Conservation (phyloP, 2,113 vertebrate genomes). For the Bos javanicus region DNA sequence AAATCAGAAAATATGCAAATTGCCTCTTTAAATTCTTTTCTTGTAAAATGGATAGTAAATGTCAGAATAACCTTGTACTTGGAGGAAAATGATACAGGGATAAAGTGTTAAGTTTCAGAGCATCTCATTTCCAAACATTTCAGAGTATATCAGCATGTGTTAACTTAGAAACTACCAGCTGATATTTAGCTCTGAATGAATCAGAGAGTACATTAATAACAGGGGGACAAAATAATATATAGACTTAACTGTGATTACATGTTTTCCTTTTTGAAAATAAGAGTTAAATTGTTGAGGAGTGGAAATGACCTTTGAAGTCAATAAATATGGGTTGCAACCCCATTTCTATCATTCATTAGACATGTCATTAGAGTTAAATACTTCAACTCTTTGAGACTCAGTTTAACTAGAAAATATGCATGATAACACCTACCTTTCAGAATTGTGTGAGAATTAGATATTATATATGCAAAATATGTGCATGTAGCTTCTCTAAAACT, state of each 20-base stretch:
- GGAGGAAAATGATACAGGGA: constrained; percentile 36
- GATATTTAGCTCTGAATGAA: constrained; percentile 29
- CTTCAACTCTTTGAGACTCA: neutral
- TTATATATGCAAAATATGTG: neutral
- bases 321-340: neutral
- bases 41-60: constrained; percentile 53
- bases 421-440: neutral
- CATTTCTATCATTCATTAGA: neutral
- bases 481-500: neutral
- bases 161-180: neutral
- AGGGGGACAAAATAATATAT: neutral
- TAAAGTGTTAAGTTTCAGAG: constrained; percentile 18
- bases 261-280: neutral
- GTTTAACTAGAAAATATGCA: neutral
- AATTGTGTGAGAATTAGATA: neutral
- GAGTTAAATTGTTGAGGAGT: neutral
- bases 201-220: neutral
- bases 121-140: constrained; percentile 37
- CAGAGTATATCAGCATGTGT: neutral
- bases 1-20: constrained; percentile 61
- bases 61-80: constrained; percentile 58
- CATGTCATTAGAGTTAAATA: neutral
- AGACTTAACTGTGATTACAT: neutral
- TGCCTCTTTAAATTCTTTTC: constrained; percentile 41
- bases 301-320: neutral